Conservation (phyloP, 1,140 invertebrate genomes). For the Aphaenogaster floridana region DNA sequence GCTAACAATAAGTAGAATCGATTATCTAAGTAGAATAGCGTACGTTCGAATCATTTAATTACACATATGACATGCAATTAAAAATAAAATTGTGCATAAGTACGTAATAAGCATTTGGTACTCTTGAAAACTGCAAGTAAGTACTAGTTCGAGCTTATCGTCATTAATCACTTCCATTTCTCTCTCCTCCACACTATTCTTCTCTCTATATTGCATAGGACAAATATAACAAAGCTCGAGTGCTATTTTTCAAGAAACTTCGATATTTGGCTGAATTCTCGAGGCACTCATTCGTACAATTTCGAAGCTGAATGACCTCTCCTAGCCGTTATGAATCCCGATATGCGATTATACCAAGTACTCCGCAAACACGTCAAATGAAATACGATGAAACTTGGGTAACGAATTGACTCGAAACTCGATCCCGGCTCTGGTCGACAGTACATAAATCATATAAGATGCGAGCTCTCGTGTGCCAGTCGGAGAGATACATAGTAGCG, state of each 20-base stretch:
- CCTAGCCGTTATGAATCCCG: not conserved
- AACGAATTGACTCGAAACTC: conserved; percentile 54
- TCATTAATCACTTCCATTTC: conserved; percentile 30
- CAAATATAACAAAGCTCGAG: not conserved
- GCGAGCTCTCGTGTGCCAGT: not conserved
- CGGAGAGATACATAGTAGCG: conserved; percentile 18
- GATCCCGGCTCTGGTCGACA: conserved; percentile 24
- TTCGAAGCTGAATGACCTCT: not conserved
- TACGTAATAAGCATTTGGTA: not conserved
- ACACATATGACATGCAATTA: conserved; percentile 7
- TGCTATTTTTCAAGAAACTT: conserved; percentile 29
- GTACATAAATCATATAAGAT: conserved; percentile 49
- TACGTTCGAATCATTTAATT: conserved; percentile 14
- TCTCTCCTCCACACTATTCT: not conserved
- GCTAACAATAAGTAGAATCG: not conserved
- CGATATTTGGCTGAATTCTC: not conserved
- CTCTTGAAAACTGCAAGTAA: conserved; percentile 21
- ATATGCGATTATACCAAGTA: conserved; percentile 17
- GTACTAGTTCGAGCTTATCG: not conserved
- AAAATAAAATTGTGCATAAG: conserved; percentile 34
- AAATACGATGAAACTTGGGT: conserved; percentile 47
- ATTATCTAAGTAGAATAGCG: not conserved
- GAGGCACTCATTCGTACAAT: not conserved
- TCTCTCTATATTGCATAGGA: not conserved
- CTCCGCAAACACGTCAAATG: conserved; percentile 40